These are phyloP conservation scores for Zosterops japonicus DNA, from an alignment of 2,113 vertebrate species.

Conservation along the genomic window DNA sequence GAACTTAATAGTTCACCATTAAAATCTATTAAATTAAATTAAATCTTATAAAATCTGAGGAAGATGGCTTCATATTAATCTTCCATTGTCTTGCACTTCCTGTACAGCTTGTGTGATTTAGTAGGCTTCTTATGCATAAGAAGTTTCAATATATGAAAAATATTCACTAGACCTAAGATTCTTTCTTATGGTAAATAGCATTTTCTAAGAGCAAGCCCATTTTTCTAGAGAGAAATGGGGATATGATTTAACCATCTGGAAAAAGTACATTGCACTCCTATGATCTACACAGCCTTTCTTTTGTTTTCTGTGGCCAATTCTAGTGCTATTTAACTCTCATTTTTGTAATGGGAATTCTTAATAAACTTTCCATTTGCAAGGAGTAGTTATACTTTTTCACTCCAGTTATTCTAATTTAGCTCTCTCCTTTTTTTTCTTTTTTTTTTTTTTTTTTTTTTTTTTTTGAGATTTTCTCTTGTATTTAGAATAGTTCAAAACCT, in stretches of 20 bases:
- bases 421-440: not conserved
- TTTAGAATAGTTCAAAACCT: not conserved
- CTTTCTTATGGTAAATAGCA: not conserved
- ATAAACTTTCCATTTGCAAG: not conserved
- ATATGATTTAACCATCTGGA: not conserved
- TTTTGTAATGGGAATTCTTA: not conserved
- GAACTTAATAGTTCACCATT: not conserved
- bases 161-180: not conserved
- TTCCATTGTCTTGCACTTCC: not conserved
- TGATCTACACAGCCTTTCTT: not conserved
- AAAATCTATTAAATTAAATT: not conserved
- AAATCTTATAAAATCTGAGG: not conserved
- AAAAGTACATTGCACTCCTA: not conserved
- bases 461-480: not conserved
- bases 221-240: not conserved
- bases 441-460: not conserved
- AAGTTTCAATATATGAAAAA: not conserved
- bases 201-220: not conserved
- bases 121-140: not conserved
- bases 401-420: not conserved
- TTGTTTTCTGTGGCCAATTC: not conserved
- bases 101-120: not conserved
- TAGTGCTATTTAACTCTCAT: not conserved
- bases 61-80: not conserved
- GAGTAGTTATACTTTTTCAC: not conserved